Conservation (phyloP, 2,888 invertebrate genomes). For the Andrena marginata region DNA sequence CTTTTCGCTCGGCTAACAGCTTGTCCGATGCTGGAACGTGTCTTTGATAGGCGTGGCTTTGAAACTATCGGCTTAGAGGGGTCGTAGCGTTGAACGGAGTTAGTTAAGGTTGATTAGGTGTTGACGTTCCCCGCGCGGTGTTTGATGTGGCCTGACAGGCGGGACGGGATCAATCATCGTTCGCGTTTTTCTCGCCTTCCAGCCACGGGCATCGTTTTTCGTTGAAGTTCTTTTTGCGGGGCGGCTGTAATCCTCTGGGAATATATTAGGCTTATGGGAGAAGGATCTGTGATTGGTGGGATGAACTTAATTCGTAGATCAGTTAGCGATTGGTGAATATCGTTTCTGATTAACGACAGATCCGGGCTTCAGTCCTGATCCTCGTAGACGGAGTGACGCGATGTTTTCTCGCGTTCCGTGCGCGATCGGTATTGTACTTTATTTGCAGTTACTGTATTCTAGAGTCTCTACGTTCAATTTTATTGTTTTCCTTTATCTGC, state of each 20-base stretch:
- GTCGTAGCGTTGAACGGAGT: slow-evolving; percentile 32
- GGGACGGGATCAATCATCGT: not conserved
- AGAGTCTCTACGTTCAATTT: slow-evolving; percentile 3
- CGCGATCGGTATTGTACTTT: not conserved
- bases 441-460: not conserved
- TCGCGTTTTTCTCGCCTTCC: not conserved
- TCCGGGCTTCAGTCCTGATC: too few species aligned
- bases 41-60: slow-evolving; percentile 54
- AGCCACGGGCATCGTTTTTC: too few species aligned
- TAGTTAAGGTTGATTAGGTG: slow-evolving; percentile 40
- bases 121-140: slow-evolving; percentile 23
- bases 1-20: slow-evolving; percentile 14
- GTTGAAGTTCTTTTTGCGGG: too few species aligned
- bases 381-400: not conserved
- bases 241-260: too few species aligned
- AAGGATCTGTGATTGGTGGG: too few species aligned
- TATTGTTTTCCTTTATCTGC: not conserved
- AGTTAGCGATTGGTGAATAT: too few species aligned
- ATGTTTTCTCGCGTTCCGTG: slow-evolving; percentile 6
- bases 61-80: slow-evolving; percentile 38
- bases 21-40: slow-evolving; percentile 40
- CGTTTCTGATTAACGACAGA: too few species aligned
- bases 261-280: too few species aligned
- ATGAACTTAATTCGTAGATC: too few species aligned
- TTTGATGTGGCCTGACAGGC: not conserved